A percentile compares a stretch with the other conserved stretches of the same genome.
These are phyloP conservation scores for Dicycla oo DNA, from an alignment of 2,888 invertebrate genomes.

Conservation along the genomic window DNA sequence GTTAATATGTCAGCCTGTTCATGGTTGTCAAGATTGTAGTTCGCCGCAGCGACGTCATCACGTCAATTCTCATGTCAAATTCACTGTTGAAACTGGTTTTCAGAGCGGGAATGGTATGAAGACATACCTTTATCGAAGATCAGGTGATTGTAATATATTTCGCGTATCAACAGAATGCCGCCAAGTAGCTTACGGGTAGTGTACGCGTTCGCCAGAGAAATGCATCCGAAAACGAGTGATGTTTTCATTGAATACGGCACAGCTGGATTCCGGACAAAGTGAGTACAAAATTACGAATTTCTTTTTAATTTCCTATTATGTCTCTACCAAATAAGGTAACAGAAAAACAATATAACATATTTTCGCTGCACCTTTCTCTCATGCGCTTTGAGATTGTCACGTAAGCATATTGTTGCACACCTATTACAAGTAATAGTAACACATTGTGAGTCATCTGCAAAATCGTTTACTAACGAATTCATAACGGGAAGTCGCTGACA, in stretches of 20 bases:
- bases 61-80: conserved; percentile 74
- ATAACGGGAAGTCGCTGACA: conserved; percentile 86
- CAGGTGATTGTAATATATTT: conserved; percentile 88
- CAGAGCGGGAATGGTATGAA: conserved; percentile 83
- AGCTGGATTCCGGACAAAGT: conserved; percentile 96
- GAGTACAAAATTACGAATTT: conserved; percentile 79
- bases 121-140: conserved; percentile 71
- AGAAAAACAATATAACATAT: conserved; percentile 63
- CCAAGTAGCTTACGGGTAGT: conserved; percentile 92
- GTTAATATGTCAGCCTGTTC: conserved; percentile 52
- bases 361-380: conserved; percentile 73
- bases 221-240: conserved; percentile 93
- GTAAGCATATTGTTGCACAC: conserved; percentile 70
- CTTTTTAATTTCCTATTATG: conserved; percentile 59
- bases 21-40: conserved; percentile 66
- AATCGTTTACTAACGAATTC: conserved; percentile 76
- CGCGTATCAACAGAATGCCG: conserved; percentile 84
- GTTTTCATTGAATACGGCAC: conserved; percentile 95
- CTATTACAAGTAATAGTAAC: conserved; percentile 37
- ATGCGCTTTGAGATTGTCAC: conserved; percentile 70
- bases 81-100: conserved; percentile 71
- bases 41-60: conserved; percentile 54
- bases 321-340: conserved; percentile 65
- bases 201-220: conserved; percentile 94
- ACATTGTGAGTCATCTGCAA: conserved; percentile 81